Evolutionary conservation across 2,888 invertebrate species (phyloP).

Genomic region (Phaonia tiefii): DNA sequence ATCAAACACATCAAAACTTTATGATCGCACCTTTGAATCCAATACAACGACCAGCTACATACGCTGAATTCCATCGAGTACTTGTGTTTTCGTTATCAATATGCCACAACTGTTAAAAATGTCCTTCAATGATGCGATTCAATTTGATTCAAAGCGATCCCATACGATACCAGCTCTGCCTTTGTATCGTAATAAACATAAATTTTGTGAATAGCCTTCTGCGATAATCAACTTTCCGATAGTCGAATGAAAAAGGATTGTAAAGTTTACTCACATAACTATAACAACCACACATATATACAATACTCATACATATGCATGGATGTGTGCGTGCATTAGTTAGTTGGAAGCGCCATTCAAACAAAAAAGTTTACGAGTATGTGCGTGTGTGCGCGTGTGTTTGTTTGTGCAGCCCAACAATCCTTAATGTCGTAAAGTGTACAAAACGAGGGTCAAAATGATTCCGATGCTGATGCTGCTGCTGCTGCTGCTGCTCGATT

Average conservation of each 20-base stretch:
- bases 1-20: too few relatives aligned
- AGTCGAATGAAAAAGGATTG: slow-evolving; percentile 41
- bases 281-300: slow-evolving; percentile 14
- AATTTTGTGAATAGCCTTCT: slow-evolving; percentile 27
- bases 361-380: slow-evolving; percentile 14
- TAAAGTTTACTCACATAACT: slow-evolving; percentile 38
- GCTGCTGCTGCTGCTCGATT: background rate
- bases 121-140: too few relatives aligned
- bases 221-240: slow-evolving; percentile 52
- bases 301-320: too few relatives aligned
- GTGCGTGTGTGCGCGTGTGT: too few relatives aligned
- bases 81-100: too few relatives aligned
- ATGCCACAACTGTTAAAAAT: background rate
- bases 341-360: background rate
- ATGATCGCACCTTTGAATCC: too few relatives aligned
- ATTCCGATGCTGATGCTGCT: background rate
- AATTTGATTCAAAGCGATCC: too few relatives aligned
- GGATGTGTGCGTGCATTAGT: background rate
- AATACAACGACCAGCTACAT: too few relatives aligned
- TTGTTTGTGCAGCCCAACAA: background rate
- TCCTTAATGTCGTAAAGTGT: background rate
- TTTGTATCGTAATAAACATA: slow-evolving; percentile 11
- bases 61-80: too few relatives aligned
- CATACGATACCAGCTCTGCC: too few relatives aligned
- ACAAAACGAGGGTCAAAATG: slow-evolving; percentile 32